Evolutionary conservation across 2,113 vertebrate species (phyloP).

Genomic region (Oreotrochilus melanogaster): DNA sequence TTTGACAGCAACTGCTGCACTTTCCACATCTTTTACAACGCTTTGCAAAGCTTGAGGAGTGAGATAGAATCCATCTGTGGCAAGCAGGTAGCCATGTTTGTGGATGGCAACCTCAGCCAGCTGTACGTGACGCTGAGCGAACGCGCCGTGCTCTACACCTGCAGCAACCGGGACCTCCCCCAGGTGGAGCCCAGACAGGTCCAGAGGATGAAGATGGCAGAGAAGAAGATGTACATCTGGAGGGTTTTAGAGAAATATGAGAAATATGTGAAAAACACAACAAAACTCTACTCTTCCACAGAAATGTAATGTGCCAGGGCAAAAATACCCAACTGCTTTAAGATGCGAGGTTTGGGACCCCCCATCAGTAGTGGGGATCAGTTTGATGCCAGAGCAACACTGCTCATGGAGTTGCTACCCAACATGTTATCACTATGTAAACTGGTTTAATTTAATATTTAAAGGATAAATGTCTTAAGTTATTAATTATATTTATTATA

Average conservation of each 20-base stretch:
- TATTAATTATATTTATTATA: conserved; percentile 27
- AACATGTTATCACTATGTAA: background rate
- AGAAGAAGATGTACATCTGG: background rate
- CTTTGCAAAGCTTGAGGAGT: accelerated
- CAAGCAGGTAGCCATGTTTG: accelerated
- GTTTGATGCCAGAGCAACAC: background rate
- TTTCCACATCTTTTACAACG: background rate
- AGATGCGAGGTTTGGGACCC: background rate
- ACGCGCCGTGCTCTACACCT: background rate
- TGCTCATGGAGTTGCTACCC: background rate
- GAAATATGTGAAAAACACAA: background rate
- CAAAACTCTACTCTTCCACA: accelerated
- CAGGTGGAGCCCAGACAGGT: accelerated
- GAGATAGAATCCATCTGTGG: background rate
- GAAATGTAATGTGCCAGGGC: accelerated
- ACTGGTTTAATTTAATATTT: conserved; percentile 24
- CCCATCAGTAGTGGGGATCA: background rate
- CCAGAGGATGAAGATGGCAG: accelerated
- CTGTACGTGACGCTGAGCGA: accelerated
- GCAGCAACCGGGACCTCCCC: accelerated
- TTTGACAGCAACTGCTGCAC: background rate
- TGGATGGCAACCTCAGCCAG: background rate
- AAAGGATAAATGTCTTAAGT: background rate
- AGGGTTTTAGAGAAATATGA: background rate
- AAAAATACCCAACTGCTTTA: background rate